Evolutionary conservation across 1,140 invertebrate species (phyloP), one percentile per base, ranked within the genome.

Genomic region (Hyposmocoma kahamanoa): DNA sequence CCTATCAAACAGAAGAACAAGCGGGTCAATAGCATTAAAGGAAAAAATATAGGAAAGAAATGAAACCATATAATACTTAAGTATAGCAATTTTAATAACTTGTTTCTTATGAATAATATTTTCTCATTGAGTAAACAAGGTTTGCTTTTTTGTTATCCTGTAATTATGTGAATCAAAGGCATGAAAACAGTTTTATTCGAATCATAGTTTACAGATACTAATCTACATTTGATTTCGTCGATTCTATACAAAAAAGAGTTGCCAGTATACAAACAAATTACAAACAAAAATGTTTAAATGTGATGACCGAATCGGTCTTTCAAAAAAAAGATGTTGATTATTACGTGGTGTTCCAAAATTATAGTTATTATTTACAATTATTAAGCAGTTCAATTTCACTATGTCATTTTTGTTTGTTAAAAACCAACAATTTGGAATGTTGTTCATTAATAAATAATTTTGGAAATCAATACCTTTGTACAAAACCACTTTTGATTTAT

Each of bases 111-210:
- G n/a, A n/a, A n/a, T n/a, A n/a, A n/a, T n/a, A n/a, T n/a, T n/a
- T n/a, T n/a, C n/a, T n/a, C n/a, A n/a, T n/a, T n/a, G n/a, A n/a
- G n/a, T n/a, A n/a, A n/a, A n/a, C n/a, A n/a, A n/a, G n/a, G n/a
- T n/a, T n/a, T n/a, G n/a, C n/a, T n/a, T n/a, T n/a, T n/a, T n/a
- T n/a, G n/a, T n/a, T n/a, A n/a, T n/a, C n/a, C n/a, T n/a, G n/a
- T 26, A 34, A 34, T 9, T n/a, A 32, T 47, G 17, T 47, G 45
- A 22, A 47, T 8, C 15, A 47, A 38, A n/a, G 45, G 45, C 22
- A 47, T 11, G 11, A 47, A 47, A 22, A n/a, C 20, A 15, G 22
- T 22, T 34, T 34, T 13, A n/a, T 22, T 20, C 2, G 1, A 15
- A 6, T 38, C 11, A 47, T 47, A 47, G 4, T 2, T 10, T 8